These are phyloP conservation scores for Pseudonaja textilis DNA, from an alignment of 2,113 vertebrate genomes.

Conservation along the genomic window DNA sequence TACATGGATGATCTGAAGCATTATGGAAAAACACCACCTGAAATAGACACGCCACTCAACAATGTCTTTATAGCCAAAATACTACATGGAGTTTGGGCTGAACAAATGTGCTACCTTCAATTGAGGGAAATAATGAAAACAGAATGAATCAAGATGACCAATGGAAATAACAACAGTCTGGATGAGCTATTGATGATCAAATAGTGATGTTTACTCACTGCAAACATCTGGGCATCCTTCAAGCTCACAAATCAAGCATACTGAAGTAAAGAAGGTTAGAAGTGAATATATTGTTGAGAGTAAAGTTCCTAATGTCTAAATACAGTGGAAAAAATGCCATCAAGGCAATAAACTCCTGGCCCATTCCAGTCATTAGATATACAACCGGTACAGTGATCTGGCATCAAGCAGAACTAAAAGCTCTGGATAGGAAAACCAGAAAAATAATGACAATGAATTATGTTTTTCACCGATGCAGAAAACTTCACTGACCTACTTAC, in stretches of 20 bases:
- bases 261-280: neutral
- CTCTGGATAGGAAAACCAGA: neutral
- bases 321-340: neutral
- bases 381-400: neutral
- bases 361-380: neutral
- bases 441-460: neutral
- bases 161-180: neutral
- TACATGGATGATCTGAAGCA: neutral
- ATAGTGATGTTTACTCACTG: neutral
- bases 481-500: neutral
- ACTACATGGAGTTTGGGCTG: neutral
- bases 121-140: neutral
- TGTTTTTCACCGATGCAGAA: neutral
- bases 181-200: neutral
- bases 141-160: neutral
- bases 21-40: neutral
- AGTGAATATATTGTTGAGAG: neutral
- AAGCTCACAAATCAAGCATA: neutral
- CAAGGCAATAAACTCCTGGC: neutral
- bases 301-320: neutral
- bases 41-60: neutral
- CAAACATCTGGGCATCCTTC: neutral
- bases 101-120: neutral
- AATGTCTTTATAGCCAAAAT: neutral
- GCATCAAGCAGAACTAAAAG: neutral